Evolutionary conservation across 2,888 invertebrate genomes (phyloP).

Genomic region (Masnerella sp.): DNA sequence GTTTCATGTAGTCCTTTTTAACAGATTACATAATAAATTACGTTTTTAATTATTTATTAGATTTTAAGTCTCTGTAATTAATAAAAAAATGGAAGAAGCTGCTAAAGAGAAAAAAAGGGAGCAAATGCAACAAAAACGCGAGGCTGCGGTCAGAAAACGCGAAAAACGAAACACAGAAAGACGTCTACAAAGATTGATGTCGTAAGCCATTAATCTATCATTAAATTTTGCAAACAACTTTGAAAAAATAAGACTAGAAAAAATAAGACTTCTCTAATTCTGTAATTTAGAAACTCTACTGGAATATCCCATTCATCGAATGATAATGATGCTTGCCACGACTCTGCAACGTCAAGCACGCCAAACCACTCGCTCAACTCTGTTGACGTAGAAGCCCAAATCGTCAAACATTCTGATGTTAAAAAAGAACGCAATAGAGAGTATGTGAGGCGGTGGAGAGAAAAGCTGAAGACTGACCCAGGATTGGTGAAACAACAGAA

Average conservation of each 20-base stretch:
- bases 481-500: constrained; percentile 9
- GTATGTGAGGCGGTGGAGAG: constrained; percentile 8
- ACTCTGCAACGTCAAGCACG: not conserved
- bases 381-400: not conserved
- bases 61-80: not conserved
- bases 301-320: not conserved
- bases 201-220: not conserved
- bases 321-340: not conserved
- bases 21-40: not conserved
- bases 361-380: not conserved
- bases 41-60: not conserved
- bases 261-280: not conserved
- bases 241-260: not conserved
- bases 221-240: not conserved
- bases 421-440: constrained; percentile 9
- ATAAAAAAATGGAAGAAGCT: constrained; percentile 4
- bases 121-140: constrained; percentile 16
- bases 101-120: constrained; percentile 7
- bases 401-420: not conserved
- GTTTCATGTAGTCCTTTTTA: not conserved
- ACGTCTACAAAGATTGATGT: not conserved
- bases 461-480: not conserved
- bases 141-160: not conserved
- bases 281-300: constrained; percentile 2
- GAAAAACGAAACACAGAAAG: constrained; percentile 24